Conservation (phyloP, 1,140 invertebrate genomes). For the Apis laboriosa region DNA sequence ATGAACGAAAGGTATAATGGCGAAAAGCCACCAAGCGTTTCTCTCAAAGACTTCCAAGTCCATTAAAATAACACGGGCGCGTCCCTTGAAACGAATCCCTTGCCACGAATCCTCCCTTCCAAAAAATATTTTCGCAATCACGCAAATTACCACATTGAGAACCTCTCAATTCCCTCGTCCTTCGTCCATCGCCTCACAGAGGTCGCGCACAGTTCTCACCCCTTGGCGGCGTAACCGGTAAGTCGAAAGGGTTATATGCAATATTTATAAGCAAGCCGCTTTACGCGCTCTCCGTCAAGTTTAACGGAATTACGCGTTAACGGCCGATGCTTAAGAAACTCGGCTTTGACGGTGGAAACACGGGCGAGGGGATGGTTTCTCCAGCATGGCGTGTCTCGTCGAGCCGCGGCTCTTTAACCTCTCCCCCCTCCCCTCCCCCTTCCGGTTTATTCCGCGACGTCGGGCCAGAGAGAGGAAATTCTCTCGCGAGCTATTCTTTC, state of each 20-base stretch:
- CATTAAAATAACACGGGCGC: too few species aligned
- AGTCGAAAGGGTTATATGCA: conserved; percentile 59
- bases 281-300: conserved; percentile 68
- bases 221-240: neutral
- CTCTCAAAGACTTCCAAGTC: too few species aligned
- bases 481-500: conserved; percentile 44
- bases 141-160: too few species aligned
- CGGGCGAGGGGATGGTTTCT: conserved; percentile 10
- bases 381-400: conserved; percentile 10
- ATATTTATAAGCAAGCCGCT: conserved; percentile 75
- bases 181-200: neutral
- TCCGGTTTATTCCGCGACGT: conserved; percentile 26
- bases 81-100: too few species aligned
- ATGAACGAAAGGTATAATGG: too few species aligned
- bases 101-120: too few species aligned
- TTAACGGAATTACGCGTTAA: conserved; percentile 77
- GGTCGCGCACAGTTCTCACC: neutral
- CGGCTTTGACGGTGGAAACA: conserved; percentile 17
- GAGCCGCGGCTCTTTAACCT: conserved; percentile 51
- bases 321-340: conserved; percentile 58
- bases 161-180: too few species aligned
- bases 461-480: conserved; percentile 35
- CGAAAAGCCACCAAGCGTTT: too few species aligned
- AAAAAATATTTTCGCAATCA: too few species aligned
- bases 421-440: too few species aligned